Conservation (phyloP, 2,888 invertebrate species). For the Didymodactylos carnosus region DNA sequence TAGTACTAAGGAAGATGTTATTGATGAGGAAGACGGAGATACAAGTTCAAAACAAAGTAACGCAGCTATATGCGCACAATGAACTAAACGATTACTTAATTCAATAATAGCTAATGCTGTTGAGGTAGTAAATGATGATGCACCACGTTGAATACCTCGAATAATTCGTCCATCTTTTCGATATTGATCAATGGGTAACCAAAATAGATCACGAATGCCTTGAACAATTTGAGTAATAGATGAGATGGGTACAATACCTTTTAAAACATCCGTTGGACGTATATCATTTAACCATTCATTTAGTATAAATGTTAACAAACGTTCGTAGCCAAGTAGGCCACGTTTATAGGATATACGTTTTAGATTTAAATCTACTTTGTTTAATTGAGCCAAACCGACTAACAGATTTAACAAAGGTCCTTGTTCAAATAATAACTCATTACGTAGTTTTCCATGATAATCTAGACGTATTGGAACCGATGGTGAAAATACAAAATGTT, state of each 20-base stretch:
- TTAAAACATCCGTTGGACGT: constrained; percentile 69
- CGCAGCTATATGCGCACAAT: constrained; percentile 51
- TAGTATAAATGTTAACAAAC: constrained; percentile 54
- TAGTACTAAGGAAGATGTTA: constrained; percentile 16
- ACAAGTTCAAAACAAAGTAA: constrained; percentile 85
- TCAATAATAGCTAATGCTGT: constrained; percentile 82
- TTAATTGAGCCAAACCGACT: constrained; percentile 74
- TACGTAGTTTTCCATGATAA: constrained; percentile 78
- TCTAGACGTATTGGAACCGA: constrained; percentile 77
- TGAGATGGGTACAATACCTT: constrained; percentile 84
- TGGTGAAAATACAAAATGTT: constrained; percentile 72
- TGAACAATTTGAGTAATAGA: constrained; percentile 82
- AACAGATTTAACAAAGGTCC: constrained; percentile 69
- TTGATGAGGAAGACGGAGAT: constrained; percentile 47
- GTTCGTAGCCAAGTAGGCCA: constrained; percentile 63
- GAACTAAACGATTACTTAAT: constrained; percentile 50
- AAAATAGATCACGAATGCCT: constrained; percentile 75
- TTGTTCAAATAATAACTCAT: constrained; percentile 30
- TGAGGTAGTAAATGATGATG: constrained; percentile 68
- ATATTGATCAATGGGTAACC: constrained; percentile 80
- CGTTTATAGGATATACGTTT: constrained; percentile 54
- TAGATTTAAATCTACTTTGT: constrained; percentile 70
- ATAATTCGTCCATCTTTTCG: constrained; percentile 69
- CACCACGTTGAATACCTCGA: constrained; percentile 62
- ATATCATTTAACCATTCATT: constrained; percentile 86